These are phyloP conservation scores for Alviniconcha marisindica DNA, from an alignment of 1,140 invertebrate species.

Conservation along the genomic window DNA sequence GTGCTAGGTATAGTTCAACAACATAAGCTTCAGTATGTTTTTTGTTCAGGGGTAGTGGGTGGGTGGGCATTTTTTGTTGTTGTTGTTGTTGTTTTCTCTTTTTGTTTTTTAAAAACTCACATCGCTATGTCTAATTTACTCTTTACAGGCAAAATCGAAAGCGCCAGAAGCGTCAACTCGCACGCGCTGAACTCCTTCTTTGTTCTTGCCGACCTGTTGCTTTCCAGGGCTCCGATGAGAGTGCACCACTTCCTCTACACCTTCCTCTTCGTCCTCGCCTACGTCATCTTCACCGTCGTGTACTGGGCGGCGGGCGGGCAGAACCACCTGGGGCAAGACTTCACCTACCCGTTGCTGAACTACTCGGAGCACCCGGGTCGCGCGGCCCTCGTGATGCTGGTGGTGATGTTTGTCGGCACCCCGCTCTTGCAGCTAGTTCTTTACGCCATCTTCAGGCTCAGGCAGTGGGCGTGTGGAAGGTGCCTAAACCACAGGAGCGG, in stretches of 20 bases:
- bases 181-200: conserved; percentile 86
- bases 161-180: conserved; percentile 56
- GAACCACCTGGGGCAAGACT: conserved; percentile 74
- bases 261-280: conserved; percentile 80
- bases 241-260: conserved; percentile 85
- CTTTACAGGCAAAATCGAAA: conserved; percentile 52
- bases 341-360: conserved; percentile 72
- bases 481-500: no score
- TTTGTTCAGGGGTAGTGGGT: no score
- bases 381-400: conserved; percentile 47
- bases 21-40: no score
- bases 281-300: conserved; percentile 84
- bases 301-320: conserved; percentile 85
- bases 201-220: conserved; percentile 84
- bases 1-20: no score
- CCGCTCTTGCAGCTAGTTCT: conserved; percentile 61
- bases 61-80: no score
- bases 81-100: no score
- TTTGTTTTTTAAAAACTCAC: no score
- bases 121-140: neutral
- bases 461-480: no score
- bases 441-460: conserved; percentile 61
- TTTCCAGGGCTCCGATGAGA: conserved; percentile 83
- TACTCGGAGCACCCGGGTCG: conserved; percentile 55
- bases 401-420: conserved; percentile 50